These are phyloP conservation scores for Laspeyria flexula DNA, from an alignment of 2,888 invertebrate species.

Conservation along the genomic window DNA sequence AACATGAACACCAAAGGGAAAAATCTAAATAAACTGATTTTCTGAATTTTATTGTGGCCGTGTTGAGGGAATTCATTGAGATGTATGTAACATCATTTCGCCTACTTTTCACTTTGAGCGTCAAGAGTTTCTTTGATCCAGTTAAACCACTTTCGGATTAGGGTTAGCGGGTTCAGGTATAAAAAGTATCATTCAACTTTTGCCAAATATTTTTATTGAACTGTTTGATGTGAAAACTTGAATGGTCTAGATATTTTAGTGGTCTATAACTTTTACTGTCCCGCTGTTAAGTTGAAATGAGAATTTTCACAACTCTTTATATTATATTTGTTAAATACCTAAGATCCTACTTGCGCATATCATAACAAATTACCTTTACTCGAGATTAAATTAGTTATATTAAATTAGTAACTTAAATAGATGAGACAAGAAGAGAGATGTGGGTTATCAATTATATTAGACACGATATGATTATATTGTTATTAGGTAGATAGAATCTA, in stretches of 20 bases:
- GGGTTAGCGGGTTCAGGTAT: conserved; percentile 1
- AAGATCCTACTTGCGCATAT: too few relatives aligned
- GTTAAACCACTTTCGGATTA: conserved; percentile 11
- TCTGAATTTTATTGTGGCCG: conserved; percentile 4
- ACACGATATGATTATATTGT: too few relatives aligned
- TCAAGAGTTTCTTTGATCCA: conserved; percentile 13
- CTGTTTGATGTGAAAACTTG: conserved; percentile 1
- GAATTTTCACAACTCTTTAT: too few relatives aligned
- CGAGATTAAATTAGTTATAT: too few relatives aligned
- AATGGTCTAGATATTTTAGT: neutral
- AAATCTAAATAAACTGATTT: conserved; percentile 8
- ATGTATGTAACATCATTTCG: conserved; percentile 8
- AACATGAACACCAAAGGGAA: neutral
- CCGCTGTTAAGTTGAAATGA: too few relatives aligned
- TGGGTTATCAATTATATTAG: too few relatives aligned
- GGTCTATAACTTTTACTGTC: neutral
- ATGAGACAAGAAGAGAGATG: too few relatives aligned
- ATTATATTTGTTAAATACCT: too few relatives aligned
- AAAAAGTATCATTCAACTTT: conserved; percentile 16
- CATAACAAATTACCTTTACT: too few relatives aligned
- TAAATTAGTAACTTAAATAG: too few relatives aligned
- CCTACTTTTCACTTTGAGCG: conserved; percentile 5
- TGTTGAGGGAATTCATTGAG: conserved; percentile 11
- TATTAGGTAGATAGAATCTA: too few relatives aligned
- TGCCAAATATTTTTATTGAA: conserved; percentile 3